Evolutionary conservation across 2,113 vertebrate genomes (phyloP), one percentile per base, ranked within the genome.

Genomic region (Epinephelus lanceolatus): DNA sequence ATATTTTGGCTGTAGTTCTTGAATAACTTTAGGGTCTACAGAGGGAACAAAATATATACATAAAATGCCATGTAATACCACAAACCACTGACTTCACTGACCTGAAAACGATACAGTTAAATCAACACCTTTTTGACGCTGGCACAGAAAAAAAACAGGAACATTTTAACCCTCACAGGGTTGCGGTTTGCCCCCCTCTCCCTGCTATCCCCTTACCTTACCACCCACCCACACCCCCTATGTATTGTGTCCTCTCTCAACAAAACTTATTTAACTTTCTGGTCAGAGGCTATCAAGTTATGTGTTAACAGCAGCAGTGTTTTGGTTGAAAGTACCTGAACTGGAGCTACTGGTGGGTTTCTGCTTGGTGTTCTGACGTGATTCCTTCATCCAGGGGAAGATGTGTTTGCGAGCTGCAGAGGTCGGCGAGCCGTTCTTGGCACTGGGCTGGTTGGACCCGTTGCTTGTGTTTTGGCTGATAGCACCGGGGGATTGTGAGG

Each of bases 381-480:
- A 98, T 85, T 99, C 98, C 95, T 99, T 99, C 98, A 99, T 99
- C 98, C 98, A 99, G 0, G 98, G 98, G 91, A 99, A 99, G 93
- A 99, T 98, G 65, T 99, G 97, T 92, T 99, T 99, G 91, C 96
- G 96, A 83, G 96, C 88, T 1, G 95, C 93, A 56, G 94, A 92
- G 33, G 94, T 93, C 83, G 97, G 97, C 0, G 98, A 98, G 89
- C 96, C 95, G 91, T 96, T 96, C 90, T 95, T 96, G 23, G 96
- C 94, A 75, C 95, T 96, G 91, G 98, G 96, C 90, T 96, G 95
- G 92, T 91, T 93, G 85, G 96, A 89, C 71, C 96, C 97, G 94
- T 93, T 96, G 95, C 95, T 97, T 86, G 96, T 93, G 96, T 97
- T 98, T 93, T 97, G 96, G 95, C 95, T 94, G 78, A 96, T 95